Conservation (phyloP, 2,797 vertebrate species). For the Cyprinella venusta region DNA sequence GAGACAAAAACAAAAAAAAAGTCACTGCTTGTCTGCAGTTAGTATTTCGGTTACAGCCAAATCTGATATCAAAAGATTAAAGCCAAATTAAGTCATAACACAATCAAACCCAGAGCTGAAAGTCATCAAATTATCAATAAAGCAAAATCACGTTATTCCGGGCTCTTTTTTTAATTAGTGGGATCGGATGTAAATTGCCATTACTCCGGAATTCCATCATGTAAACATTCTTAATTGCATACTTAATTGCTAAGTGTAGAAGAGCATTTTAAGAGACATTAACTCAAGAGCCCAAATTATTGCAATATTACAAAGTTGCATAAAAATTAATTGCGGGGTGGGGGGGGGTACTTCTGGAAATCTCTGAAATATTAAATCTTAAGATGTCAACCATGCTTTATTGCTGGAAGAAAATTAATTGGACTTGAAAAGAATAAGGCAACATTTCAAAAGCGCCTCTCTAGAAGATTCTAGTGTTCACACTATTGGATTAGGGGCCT, state of each 20-base stretch:
- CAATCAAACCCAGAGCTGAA: conserved; percentile 50
- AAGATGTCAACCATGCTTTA: conserved; percentile 34
- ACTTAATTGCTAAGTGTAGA: conserved; percentile 56
- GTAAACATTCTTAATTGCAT: conserved; percentile 56
- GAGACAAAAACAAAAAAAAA: conserved; percentile 52
- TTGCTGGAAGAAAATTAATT: conserved; percentile 48
- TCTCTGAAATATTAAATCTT: conserved; percentile 37
- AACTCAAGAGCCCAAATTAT: conserved; percentile 55
- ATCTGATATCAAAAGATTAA: conserved; percentile 55
- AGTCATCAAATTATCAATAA: conserved; percentile 53
- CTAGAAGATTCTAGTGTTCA: conserved; percentile 32
- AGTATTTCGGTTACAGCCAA: conserved; percentile 30
- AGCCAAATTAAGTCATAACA: conserved; percentile 50
- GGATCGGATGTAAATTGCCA: conserved; percentile 47
- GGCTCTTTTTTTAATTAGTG: conserved; percentile 44
- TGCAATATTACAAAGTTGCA: conserved; percentile 51
- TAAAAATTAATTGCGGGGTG: conserved; percentile 49
- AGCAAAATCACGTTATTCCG: conserved; percentile 43
- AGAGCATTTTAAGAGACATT: conserved; percentile 53
- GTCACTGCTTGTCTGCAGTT: conserved; percentile 13
- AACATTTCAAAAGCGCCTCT: conserved; percentile 28
- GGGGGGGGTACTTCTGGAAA: not conserved
- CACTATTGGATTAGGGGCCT: conserved; percentile 18
- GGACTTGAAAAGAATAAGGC: conserved; percentile 38
- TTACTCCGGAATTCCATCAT: conserved; percentile 46